phyloP scores from a whole-genome alignment of 2,113 vertebrate species.

The Emydura subglobosa region DNA sequence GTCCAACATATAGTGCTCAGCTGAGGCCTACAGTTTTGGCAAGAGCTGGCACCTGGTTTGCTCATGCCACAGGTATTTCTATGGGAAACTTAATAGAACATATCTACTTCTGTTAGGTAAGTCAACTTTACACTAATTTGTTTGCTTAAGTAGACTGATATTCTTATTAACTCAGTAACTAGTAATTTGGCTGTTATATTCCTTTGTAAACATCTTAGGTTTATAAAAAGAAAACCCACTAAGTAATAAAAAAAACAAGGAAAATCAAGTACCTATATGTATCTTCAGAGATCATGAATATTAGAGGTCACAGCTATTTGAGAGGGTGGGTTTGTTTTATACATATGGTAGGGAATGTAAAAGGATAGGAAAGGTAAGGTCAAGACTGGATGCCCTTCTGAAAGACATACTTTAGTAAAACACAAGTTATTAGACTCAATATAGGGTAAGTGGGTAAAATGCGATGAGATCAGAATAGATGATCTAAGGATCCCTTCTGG shows the following conservation, averaged over 20 bases:
- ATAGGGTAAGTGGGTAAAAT: background rate
- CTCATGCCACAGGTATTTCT: background rate
- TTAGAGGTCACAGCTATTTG: background rate
- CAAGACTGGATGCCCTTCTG: background rate
- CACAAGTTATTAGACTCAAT: background rate
- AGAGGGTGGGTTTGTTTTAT: background rate
- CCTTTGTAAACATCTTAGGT: constrained; percentile 14
- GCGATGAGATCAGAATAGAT: background rate
- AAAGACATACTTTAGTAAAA: background rate
- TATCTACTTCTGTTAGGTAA: constrained; percentile 45
- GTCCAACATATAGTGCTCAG: background rate
- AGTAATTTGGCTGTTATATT: background rate
- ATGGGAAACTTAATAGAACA: constrained; percentile 26
- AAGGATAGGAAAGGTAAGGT: background rate
- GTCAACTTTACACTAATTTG: background rate
- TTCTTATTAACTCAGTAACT: constrained; percentile 12
- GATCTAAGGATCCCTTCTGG: background rate
- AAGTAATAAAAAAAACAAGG: background rate
- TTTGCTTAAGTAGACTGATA: constrained; percentile 26
- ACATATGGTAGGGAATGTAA: background rate
- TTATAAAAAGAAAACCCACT: background rate
- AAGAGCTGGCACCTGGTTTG: background rate
- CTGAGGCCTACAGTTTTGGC: background rate
- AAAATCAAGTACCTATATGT: background rate
- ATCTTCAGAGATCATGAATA: background rate